Base-by-base conservation (phyloP, 2,113 vertebrate species). In the Brachirus orientalis region DNA sequence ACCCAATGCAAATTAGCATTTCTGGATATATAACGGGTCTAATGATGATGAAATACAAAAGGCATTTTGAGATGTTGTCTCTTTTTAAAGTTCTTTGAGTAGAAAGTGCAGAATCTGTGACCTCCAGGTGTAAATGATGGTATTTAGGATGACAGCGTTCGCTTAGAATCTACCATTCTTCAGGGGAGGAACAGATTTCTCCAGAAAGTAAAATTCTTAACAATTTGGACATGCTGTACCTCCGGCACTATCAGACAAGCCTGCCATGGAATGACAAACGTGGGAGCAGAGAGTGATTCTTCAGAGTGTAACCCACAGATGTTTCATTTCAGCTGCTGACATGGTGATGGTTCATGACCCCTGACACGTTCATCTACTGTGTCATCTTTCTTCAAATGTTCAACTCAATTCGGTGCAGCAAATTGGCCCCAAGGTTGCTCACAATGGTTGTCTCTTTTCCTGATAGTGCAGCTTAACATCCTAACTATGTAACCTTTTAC, bases 1-100 rank as follows among this genome's bases (percentile, higher is more conserved):
- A 79, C 7, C 52, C 40, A 43, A 91, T 82, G 75, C n/a, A 77
- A 88, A 88, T 87, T 72, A 86, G 85, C 88, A 85, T 86, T 79
- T 63, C 58, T 40, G 44, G n/a, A 57, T 37, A 58, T 82, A 74
- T 77, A 72, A 72, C 72, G 75, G 72, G 78, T 51, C 67, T 33
- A 80, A 78, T 75, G 63, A 85, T 75, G 63, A 85, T 88, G 72
- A 80, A 77, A 88, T 54, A 46, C 79, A 77, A 52, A 80, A 76
- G 66, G 75, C 77, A 63, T 83, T 85, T 80, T 78, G 63, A 78
- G 68, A 66, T n/a, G 43, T 50, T 1, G 16, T 68, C 63, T 56
- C 63, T 73, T 61, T 63, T 68, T 81, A 82, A 83, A 54, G 41
- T 75, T 51, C 40, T 62, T 8, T 1, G 82, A 83, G 55, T 17